Base-by-base conservation (phyloP, 2,888 invertebrate genomes). In the Napeogenes sylphis region DNA sequence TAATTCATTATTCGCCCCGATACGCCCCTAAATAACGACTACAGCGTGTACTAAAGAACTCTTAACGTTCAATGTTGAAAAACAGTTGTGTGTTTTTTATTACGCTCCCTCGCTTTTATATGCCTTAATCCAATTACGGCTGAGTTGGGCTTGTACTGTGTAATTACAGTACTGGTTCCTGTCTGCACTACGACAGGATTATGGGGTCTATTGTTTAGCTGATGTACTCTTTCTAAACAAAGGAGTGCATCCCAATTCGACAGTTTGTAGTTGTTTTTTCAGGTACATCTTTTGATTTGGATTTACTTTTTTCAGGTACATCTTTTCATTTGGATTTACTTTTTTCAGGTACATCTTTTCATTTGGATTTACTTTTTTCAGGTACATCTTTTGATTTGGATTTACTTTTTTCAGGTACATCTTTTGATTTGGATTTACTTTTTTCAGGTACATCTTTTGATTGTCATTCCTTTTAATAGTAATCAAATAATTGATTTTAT, bases 91-190 rank as follows among this genome's bases (percentile, higher is more conserved):
- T 58, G 60, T 55, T 65, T 75, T 79, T 75, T 75, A 73, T 74
- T 71, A 71, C 71, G 71, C 68, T 71, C 66, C 62, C 64, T 63
- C 65, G 61, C 66, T 68, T 65, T 65, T 67, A 65, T 64, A 63
- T 68, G 69, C 71, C 70, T 75, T 74, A 72, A 76, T 76, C 77
- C 79, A 81, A 81, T 80, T 79, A 79, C 72, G 71, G 75, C 72
- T 63, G 58, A 58, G 58, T 62, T 59, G 46, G 58, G 62, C 58
- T 62, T 64, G 64, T 63, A 63, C 64, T 45, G 45, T 57, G 62
- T 62, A 64, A 63, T 65, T 62, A 63, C 56, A 61, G 59, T 57
- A 57, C 54, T 42, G 46, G 32, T 30, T 8, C 53, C 38, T 35
- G 55, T 51, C 51, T 56, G 58, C 59, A 14, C 30, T 5, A 13